These are phyloP conservation scores for Orius insidiosus DNA, from an alignment of 1,140 invertebrate genomes.

Conservation along the genomic window DNA sequence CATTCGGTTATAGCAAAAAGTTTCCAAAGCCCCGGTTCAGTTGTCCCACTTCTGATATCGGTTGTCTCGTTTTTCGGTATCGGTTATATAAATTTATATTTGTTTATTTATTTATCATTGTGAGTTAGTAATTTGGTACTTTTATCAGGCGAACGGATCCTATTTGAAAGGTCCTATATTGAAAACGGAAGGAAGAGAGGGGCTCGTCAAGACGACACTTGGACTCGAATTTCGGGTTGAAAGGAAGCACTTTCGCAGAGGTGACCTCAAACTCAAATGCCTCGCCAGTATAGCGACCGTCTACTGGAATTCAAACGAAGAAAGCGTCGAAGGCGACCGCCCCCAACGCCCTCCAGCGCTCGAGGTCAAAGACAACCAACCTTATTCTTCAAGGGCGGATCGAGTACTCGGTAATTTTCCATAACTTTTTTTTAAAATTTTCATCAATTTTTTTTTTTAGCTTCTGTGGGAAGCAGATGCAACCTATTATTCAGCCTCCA, in stretches of 20 bases:
- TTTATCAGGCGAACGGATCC: too few species aligned
- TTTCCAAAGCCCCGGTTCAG: too few species aligned
- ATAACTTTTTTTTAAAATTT: neutral
- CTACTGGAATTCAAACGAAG: conserved; percentile 67
- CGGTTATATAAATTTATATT: too few species aligned
- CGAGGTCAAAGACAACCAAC: conserved; percentile 37
- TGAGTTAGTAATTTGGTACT: too few species aligned
- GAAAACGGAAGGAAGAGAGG: conserved; percentile 25
- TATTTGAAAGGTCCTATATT: too few species aligned
- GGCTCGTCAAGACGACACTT: conserved; percentile 50
- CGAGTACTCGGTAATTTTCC: conserved; percentile 27
- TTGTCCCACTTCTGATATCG: too few species aligned
- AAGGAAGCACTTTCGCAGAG: conserved; percentile 56
- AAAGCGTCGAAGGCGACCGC: conserved; percentile 55
- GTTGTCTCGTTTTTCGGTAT: too few species aligned
- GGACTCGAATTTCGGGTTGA: conserved; percentile 54
- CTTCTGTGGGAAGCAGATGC: too few species aligned
- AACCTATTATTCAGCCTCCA: too few species aligned
- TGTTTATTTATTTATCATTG: too few species aligned
- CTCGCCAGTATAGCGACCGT: conserved; percentile 67
- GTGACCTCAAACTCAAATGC: conserved; percentile 74
- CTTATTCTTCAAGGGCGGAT: conserved; percentile 26
- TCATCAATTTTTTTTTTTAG: too few species aligned
- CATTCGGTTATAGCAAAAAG: too few species aligned
- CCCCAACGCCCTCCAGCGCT: conserved; percentile 41